A percentile compares a stretch with the other conserved stretches of the same genome.
Conservation (phyloP, 2,888 invertebrate species). For the Drosophila birchii region DNA sequence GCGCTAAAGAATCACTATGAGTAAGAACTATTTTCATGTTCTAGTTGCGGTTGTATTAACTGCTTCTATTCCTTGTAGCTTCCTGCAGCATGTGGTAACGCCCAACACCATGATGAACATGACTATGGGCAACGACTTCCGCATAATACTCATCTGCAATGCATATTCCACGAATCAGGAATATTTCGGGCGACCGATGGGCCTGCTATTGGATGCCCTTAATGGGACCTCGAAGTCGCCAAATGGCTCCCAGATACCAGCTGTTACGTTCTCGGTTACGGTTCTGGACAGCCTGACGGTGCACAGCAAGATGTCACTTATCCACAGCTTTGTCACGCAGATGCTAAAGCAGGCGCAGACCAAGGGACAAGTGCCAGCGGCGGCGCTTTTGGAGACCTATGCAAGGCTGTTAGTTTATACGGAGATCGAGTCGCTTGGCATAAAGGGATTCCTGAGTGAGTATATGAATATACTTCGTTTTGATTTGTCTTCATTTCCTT, state of each 20-base stretch:
- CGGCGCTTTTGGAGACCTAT: conserved; percentile 97
- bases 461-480: conserved; percentile 1
- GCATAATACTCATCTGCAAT: conserved; percentile 96
- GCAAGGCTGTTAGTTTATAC: conserved; percentile 96
- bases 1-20: conserved; percentile 93
- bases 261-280: conserved; percentile 95
- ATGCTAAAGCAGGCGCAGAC: conserved; percentile 95
- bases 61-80: conserved; percentile 86
- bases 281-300: conserved; percentile 96
- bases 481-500: neutral
- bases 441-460: conserved; percentile 96
- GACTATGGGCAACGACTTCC: conserved; percentile 94
- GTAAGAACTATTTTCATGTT: conserved; percentile 84
- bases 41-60: neutral
- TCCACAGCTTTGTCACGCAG: conserved; percentile 93
- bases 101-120: conserved; percentile 90
- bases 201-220: conserved; percentile 94
- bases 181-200: conserved; percentile 96
- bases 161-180: conserved; percentile 97
- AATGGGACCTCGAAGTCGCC: conserved; percentile 88
- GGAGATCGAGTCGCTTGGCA: conserved; percentile 98
- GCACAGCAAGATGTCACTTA: conserved; percentile 97
- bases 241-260: conserved; percentile 88
- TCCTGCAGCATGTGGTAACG: conserved; percentile 92
- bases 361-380: conserved; percentile 93